phyloP scores from a whole-genome alignment of 2,888 invertebrate species.

The Spialia ferax region DNA sequence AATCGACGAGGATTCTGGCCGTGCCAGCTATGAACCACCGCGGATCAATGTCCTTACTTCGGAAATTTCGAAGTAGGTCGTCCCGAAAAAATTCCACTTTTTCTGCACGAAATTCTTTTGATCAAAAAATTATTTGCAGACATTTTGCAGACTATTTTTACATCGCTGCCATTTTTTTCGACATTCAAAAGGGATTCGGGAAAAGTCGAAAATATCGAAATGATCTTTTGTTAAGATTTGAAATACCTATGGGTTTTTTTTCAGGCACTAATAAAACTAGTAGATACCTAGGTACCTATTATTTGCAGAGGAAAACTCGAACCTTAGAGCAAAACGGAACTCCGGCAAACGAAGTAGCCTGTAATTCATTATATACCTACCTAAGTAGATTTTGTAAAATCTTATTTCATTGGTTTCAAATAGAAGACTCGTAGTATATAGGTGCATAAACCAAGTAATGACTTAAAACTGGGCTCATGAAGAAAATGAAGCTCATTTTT shows the following conservation, averaged over 20 bases:
- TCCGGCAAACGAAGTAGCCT: no score
- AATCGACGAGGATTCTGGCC: constrained; percentile 26
- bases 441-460: no score
- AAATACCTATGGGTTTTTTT: no score
- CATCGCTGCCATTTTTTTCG: background rate
- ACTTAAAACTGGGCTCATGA: no score
- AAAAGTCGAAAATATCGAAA: background rate
- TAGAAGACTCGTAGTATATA: no score
- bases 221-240: background rate
- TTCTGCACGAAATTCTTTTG: constrained; percentile 11
- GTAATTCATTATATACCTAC: no score
- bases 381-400: no score
- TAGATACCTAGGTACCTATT: background rate
- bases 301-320: background rate
- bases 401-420: no score
- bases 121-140: constrained; percentile 4
- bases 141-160: background rate
- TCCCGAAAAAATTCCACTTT: constrained; percentile 16
- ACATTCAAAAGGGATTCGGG: background rate
- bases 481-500: no score
- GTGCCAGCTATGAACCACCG: constrained; percentile 16
- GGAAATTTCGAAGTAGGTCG: constrained; percentile 29
- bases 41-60: constrained; percentile 7
- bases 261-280: background rate
- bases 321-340: no score